Base-by-base conservation (phyloP, 2,888 invertebrate species). In the Athalia cordata region DNA sequence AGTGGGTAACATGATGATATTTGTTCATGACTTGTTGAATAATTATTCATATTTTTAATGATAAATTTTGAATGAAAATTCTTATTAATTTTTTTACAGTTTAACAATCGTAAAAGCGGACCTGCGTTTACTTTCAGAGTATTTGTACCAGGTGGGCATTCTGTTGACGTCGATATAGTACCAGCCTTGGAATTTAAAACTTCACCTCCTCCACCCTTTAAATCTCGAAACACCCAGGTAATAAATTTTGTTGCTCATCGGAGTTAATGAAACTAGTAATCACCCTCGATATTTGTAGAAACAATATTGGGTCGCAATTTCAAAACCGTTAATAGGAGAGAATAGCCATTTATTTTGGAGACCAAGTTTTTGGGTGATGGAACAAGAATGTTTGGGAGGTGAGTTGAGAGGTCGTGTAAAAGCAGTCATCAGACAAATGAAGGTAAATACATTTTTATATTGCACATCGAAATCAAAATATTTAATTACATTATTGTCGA, bases 81-180 rank as follows among this genome's bases (percentile, higher is more conserved):
- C 1, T 59, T 59, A 45, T 43, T 9, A n/a, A 9, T 59, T 57
- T 5, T 11, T 0, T 91, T 91, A 77, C 72, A 90, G 82, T 83
- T 91, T 55, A 88, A 80, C 3, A 88, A 90, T 77, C 90, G 83
- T 70, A 91, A 92, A 81, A 89, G 91, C 0, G 93, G 93, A 0
- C 93, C 93, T 0, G 93, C 93, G 3, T 92, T 92, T 82, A 93
- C 93, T 0, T 81, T 93, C 5, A 89, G 88, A 78, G 84, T 93
- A 11, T 77, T 86, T 4, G 81, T 86, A 15, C 90, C 91, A 64
- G 79, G 81, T 0, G 13, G 13, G 4, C 52, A 68, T 11, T 57
- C 50, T 0, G 87, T 94, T 79, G 90, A 91, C 77, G 90, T 93
- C 0, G 93, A 93, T 81, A 83, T 93, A 65, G 93, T 92, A 57